Percentiles rank a stretch among this genome's conserved stretches.
phyloP scores from a whole-genome alignment of 2,113 vertebrate genomes.

The Nerophis ophidion region DNA sequence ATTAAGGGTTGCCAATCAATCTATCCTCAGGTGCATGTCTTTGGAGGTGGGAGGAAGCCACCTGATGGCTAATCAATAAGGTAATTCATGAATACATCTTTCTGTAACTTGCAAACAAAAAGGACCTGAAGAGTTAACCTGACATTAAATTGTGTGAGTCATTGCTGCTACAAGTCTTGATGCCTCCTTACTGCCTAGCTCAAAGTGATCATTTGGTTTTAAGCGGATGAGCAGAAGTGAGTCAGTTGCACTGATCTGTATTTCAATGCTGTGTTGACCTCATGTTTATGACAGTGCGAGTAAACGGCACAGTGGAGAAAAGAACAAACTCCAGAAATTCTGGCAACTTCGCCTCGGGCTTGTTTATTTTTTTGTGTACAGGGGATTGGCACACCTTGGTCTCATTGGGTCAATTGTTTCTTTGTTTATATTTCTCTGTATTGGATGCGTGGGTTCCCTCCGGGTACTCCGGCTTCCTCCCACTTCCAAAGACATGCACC shows the following conservation, averaged over 20 bases:
- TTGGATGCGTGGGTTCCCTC: too few species aligned
- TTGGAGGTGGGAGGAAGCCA: too few species aligned
- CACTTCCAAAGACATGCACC: too few species aligned
- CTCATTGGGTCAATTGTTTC: constrained; percentile 11
- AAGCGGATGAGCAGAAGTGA: constrained; percentile 19
- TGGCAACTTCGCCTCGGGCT: constrained; percentile 55
- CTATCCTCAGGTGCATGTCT: too few species aligned
- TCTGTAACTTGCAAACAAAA: not conserved
- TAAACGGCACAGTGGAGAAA: constrained; percentile 41
- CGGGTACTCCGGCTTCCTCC: too few species aligned
- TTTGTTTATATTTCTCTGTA: too few species aligned
- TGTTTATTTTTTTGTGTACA: constrained; percentile 42
- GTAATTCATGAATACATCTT: not conserved
- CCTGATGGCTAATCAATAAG: constrained; percentile 3
- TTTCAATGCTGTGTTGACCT: constrained; percentile 41
- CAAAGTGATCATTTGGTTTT: constrained; percentile 21
- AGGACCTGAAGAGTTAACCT: not conserved
- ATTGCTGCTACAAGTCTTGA: not conserved
- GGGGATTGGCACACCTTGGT: constrained; percentile 7
- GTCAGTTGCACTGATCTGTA: constrained; percentile 29
- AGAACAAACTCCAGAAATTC: constrained; percentile 26
- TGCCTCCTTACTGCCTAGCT: constrained; percentile 6
- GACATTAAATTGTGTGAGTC: constrained; percentile 7
- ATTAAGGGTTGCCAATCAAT: too few species aligned
- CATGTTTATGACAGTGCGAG: constrained; percentile 26